Percentiles rank a stretch among this genome's conserved stretches.
Evolutionary conservation across 1,140 invertebrate genomes (phyloP).

Genomic region (Euwallacea fornicatus): DNA sequence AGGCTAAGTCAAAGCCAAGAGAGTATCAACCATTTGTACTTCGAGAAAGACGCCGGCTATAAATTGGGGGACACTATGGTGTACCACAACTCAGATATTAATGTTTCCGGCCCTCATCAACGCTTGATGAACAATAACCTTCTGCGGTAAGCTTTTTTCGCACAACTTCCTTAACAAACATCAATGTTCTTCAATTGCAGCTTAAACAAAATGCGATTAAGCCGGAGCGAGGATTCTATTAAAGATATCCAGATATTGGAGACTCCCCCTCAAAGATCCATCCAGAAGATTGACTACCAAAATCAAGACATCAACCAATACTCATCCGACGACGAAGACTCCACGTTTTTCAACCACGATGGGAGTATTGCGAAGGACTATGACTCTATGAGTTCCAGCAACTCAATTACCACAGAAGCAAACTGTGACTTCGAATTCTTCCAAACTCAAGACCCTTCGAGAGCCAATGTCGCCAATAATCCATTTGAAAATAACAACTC

Average conservation of each 20-base stretch:
- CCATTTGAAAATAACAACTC: not conserved
- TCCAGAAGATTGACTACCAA: conserved; percentile 7
- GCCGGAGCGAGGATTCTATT: conserved; percentile 49
- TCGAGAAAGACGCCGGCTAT: not conserved
- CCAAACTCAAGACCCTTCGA: conserved; percentile 48
- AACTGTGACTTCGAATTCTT: conserved; percentile 70
- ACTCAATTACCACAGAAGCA: conserved; percentile 66
- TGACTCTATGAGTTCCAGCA: conserved; percentile 59
- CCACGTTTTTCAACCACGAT: conserved; percentile 53
- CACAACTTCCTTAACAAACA: conserved; percentile 16
- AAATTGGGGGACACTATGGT: conserved; percentile 20
- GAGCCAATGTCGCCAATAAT: conserved; percentile 32
- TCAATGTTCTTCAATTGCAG: conserved; percentile 34
- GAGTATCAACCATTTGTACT: conserved; percentile 36
- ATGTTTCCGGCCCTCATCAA: conserved; percentile 17
- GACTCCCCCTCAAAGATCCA: conserved; percentile 25
- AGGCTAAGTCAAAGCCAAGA: conserved; percentile 41
- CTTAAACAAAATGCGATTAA: conserved; percentile 45
- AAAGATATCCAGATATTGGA: conserved; percentile 40
- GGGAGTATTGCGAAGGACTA: conserved; percentile 52
- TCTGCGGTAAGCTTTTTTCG: conserved; percentile 15
- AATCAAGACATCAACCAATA: conserved; percentile 33
- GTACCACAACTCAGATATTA: conserved; percentile 33
- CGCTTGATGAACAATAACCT: conserved; percentile 35
- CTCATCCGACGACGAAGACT: conserved; percentile 54